Percentiles rank a stretch among this genome's conserved stretches.
Evolutionary conservation across 2,888 invertebrate genomes (phyloP).

Genomic region (Leptinotarsa rubiginosa): DNA sequence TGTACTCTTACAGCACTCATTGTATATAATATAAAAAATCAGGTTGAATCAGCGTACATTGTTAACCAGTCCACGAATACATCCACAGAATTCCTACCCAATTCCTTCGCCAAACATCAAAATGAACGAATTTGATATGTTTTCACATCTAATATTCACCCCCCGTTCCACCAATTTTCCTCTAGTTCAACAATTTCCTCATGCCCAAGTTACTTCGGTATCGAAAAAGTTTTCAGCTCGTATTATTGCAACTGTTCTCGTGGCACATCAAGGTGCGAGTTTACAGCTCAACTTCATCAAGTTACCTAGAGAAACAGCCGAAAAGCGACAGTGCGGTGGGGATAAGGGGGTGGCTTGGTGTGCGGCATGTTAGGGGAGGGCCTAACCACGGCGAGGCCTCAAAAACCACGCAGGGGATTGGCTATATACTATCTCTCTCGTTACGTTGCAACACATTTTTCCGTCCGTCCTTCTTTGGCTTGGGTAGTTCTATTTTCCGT

Average conservation of each 20-base stretch:
- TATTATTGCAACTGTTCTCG: neutral
- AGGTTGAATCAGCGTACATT: no score
- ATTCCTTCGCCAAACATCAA: no score
- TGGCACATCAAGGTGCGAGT: slow-evolving; percentile 23
- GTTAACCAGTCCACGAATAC: no score
- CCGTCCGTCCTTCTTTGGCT: slow-evolving; percentile 43
- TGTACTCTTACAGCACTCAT: no score
- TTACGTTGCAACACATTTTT: slow-evolving; percentile 47
- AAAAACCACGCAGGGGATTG: slow-evolving; percentile 68
- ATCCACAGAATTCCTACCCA: no score
- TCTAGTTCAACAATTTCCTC: neutral
- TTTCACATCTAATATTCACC: neutral
- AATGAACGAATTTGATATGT: neutral
- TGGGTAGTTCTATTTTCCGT: slow-evolving; percentile 38
- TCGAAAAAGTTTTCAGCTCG: slow-evolving; percentile 23
- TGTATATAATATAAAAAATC: no score
- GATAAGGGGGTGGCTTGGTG: slow-evolving; percentile 62
- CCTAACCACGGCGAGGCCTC: slow-evolving; percentile 68
- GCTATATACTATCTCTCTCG: slow-evolving; percentile 61
- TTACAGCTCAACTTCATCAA: slow-evolving; percentile 43
- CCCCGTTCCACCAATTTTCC: neutral
- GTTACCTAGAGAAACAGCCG: slow-evolving; percentile 51
- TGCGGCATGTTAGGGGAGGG: slow-evolving; percentile 67
- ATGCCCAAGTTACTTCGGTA: neutral
- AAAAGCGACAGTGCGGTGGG: slow-evolving; percentile 50